phyloP scores from a whole-genome alignment of 35 echinoderm and acorn worm species.

The Patiria miniata region DNA sequence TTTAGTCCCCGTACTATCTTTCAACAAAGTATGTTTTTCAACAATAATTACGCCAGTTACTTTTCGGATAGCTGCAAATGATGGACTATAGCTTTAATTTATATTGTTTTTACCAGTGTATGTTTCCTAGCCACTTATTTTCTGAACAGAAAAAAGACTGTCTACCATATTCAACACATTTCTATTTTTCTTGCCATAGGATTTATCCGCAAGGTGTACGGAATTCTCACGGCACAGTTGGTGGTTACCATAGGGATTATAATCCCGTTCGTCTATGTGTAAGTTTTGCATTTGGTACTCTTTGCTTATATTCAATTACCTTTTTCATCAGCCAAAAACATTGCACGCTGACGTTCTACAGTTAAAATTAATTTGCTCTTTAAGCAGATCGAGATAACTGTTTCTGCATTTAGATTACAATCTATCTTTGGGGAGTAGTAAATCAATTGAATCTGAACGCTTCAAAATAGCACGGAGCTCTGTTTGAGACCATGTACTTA shows the following conservation, averaged over 20 bases:
- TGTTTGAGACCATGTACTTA: no score
- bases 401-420: not conserved
- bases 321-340: not conserved
- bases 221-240: conserved; percentile 44
- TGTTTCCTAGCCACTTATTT: not conserved
- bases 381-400: not conserved
- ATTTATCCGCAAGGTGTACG: conserved; percentile 59
- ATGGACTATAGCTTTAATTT: no score
- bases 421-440: no score
- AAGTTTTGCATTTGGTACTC: not conserved
- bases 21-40: no score
- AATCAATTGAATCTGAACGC: no score
- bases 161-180: not conserved
- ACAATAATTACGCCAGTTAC: no score
- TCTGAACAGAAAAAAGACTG: not conserved
- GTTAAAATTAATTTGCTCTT: not conserved
- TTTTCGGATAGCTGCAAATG: no score
- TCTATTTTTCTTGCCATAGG: not conserved
- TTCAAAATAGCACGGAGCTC: no score
- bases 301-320: not conserved
- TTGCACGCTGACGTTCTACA: not conserved
- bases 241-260: conserved; percentile 38
- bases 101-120: not conserved
- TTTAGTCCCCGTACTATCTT: no score
- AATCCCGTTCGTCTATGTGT: conserved; percentile 34